A percentile compares a stretch with the other conserved stretches of the same genome.
Evolutionary conservation across 2,888 invertebrate species (phyloP).

Genomic region (Drepanosiphum platanoidis): DNA sequence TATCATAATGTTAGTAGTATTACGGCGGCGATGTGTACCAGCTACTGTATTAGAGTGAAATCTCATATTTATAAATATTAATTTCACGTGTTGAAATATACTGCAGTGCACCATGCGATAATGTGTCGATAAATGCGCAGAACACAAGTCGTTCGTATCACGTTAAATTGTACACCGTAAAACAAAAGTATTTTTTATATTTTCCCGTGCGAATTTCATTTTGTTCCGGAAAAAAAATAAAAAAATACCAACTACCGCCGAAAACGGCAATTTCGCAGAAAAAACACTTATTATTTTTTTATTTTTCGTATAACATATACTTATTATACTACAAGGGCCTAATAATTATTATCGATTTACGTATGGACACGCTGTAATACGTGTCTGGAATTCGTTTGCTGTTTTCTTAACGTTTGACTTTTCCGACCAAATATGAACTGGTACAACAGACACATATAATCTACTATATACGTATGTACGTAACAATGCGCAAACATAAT

Average conservation of each 20-base stretch:
- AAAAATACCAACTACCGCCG: not conserved
- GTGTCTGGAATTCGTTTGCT: not conserved
- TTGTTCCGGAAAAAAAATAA: too few relatives aligned
- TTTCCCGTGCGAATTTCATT: not conserved
- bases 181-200: not conserved
- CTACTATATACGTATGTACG: not conserved
- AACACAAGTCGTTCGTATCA: not conserved
- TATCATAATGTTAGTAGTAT: too few relatives aligned
- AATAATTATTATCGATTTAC: not conserved
- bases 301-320: not conserved
- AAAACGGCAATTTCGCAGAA: not conserved
- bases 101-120: conserved; percentile 27
- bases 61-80: conserved; percentile 9
- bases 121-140: not conserved
- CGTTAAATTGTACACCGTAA: not conserved
- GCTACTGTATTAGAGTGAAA: not conserved
- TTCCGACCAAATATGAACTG: not conserved
- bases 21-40: not conserved
- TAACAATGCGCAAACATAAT: conserved; percentile 23
- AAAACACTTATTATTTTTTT: not conserved
- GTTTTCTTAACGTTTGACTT: not conserved
- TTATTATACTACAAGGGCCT: not conserved
- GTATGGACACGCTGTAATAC: not conserved
- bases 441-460: not conserved
- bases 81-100: conserved; percentile 12